Percentiles rank a stretch among this genome's conserved stretches.
phyloP scores from a whole-genome alignment of 2,113 vertebrate species.

The Todiramphus saurophagus region DNA sequence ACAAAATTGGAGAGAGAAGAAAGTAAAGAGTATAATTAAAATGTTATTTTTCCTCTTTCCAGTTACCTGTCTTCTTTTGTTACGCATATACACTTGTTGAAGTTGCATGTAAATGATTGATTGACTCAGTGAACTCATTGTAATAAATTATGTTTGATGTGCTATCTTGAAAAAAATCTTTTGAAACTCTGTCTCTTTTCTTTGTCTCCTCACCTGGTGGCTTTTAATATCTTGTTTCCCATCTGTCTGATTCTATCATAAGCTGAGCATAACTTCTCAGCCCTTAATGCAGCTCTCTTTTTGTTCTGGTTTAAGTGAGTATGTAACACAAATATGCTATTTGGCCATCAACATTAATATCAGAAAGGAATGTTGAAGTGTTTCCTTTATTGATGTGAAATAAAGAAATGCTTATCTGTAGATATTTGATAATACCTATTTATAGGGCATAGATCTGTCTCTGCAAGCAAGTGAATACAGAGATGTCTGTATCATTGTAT shows the following conservation, averaged over 20 bases:
- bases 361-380: constrained; percentile 54
- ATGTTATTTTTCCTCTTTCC: constrained; percentile 40
- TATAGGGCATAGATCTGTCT: constrained; percentile 24
- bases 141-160: constrained; percentile 71
- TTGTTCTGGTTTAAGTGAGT: constrained; percentile 42
- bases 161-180: constrained; percentile 55
- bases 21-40: constrained; percentile 38
- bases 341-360: constrained; percentile 33
- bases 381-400: constrained; percentile 50
- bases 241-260: constrained; percentile 69
- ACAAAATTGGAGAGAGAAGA: constrained; percentile 19
- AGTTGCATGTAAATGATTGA: constrained; percentile 54
- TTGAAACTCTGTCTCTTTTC: constrained; percentile 70
- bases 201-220: constrained; percentile 69
- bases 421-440: constrained; percentile 26
- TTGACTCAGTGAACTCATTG: constrained; percentile 53
- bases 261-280: constrained; percentile 43
- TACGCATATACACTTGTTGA: constrained; percentile 40
- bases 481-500: constrained; percentile 22
- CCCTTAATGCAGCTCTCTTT: constrained; percentile 50
- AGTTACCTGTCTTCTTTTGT: constrained; percentile 51
- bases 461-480: constrained; percentile 38
- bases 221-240: constrained; percentile 67
- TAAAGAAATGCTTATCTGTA: constrained; percentile 15
- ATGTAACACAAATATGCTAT: constrained; percentile 39